Base-by-base conservation (phyloP, 2,797 vertebrate species). In the Potorous gilbertii region DNA sequence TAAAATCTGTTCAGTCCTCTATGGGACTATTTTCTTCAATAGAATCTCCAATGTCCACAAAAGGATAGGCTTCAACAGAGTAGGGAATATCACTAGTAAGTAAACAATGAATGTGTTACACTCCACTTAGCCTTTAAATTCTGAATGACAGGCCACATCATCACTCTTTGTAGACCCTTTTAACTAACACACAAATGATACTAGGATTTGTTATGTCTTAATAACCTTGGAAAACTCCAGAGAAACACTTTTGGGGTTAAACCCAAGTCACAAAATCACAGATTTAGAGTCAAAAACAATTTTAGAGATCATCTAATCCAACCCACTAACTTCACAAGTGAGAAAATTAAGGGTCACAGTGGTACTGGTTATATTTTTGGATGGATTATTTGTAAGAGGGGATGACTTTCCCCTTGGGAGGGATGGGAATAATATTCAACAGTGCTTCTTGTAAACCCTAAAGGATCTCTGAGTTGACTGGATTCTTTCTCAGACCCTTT, bases 41-140 rank as follows among this genome's bases (percentile, higher is more conserved):
- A 93, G 55, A 66, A 24, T 92, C 92, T 31, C 54, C 56, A 55
- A 92, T 56, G 91, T 46, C 59, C 87, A 95, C 55, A 52, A 40
- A 27, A 94, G 81, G 56, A 52, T 40, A 89, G 56, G 54, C 94
- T 95, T 92, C 94, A 56, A 96, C 81, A 96, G 54, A 92, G 91
- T 91, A 93, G 96, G 94, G 95, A 97, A 96, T 74, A 90, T 1
- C 3, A 54, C 55, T 31, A 62, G 55, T 56, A 90, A 90, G 31
- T 62, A 18, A 93, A 81, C 95, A 93, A 74, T 55, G 74, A 91
- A 62, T 91, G 62, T 94, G 4, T 56, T 90, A 95, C 40, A 59
- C 54, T 27, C 90, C n/a, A 62, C 2, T 5, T 31, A 55, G 52
- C 55, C 12, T 90, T 92, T 91, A 90, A 95, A 97, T 95, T 90